Conservation (phyloP, 1,140 invertebrate species). For the Leptoteleia sp. region DNA sequence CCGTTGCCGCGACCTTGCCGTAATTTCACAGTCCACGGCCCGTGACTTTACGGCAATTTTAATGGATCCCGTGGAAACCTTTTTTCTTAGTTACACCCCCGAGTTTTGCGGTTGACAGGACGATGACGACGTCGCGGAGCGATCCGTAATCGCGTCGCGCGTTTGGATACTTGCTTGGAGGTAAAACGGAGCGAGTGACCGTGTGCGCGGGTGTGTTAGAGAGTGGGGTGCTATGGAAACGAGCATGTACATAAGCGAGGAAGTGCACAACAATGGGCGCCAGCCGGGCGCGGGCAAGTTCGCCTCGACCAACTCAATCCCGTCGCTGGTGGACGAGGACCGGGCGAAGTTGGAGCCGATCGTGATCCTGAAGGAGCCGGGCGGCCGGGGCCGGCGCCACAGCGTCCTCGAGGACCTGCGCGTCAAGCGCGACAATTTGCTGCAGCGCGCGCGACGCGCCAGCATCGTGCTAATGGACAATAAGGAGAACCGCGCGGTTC, state of each 20-base stretch:
- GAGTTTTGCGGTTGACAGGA: too few relatives aligned
- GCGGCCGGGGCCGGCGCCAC: constrained; percentile 67
- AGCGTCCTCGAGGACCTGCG: constrained; percentile 78
- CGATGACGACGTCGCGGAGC: too few relatives aligned
- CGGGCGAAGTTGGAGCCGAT: constrained; percentile 53
- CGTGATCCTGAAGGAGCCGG: constrained; percentile 58
- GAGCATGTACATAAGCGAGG: constrained; percentile 76
- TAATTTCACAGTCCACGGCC: too few relatives aligned
- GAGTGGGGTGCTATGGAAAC: constrained; percentile 76
- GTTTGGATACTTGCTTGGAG: too few relatives aligned
- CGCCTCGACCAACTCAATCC: constrained; percentile 79
- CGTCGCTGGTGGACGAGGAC: constrained; percentile 71
- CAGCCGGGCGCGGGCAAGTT: constrained; percentile 70
- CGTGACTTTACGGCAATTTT: too few relatives aligned
- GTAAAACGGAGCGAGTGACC: too few relatives aligned
- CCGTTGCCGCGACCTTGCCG: too few relatives aligned
- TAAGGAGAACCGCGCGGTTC: constrained; percentile 70
- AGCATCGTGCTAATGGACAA: constrained; percentile 73
- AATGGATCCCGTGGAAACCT: too few relatives aligned
- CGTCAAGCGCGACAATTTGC: constrained; percentile 75
- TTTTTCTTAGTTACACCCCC: too few relatives aligned
- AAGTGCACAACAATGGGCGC: constrained; percentile 66
- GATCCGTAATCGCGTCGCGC: too few relatives aligned
- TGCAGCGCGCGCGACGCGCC: constrained; percentile 73
- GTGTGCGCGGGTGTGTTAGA: too few relatives aligned